A percentile compares a stretch with the other conserved stretches of the same genome.
phyloP scores from a whole-genome alignment of 2,888 invertebrate genomes.

The Megaustenia siamemsis region DNA sequence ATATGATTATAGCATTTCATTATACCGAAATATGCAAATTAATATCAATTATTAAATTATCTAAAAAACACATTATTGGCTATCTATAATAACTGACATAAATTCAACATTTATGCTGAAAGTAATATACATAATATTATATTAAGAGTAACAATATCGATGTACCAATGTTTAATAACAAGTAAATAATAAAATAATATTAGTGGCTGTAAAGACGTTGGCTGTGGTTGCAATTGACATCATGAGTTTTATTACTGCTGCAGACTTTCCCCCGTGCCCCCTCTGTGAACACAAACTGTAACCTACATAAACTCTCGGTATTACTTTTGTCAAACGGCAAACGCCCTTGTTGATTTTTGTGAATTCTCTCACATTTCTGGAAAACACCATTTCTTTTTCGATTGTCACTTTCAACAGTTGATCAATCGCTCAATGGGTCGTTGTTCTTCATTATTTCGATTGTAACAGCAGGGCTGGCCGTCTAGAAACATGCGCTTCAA shows the following conservation, averaged over 20 bases:
- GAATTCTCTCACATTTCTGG: slow-evolving; percentile 41
- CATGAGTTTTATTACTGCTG: slow-evolving; percentile 46
- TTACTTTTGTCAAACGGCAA: slow-evolving; percentile 47
- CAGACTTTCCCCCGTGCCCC: background rate
- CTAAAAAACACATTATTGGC: no score
- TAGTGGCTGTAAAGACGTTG: no score
- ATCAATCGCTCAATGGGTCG: slow-evolving; percentile 18
- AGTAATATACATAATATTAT: no score
- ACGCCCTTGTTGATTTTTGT: slow-evolving; percentile 57
- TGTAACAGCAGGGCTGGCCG: background rate
- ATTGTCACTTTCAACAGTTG: background rate
- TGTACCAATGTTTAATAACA: no score
- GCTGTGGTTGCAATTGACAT: background rate
- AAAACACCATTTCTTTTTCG: slow-evolving; percentile 8
- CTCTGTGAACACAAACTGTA: slow-evolving; percentile 33
- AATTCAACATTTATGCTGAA: no score
- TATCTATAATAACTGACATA: no score
- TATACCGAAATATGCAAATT: no score
- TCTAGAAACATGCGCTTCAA: slow-evolving; percentile 49
- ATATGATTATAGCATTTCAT: no score
- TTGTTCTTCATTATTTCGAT: slow-evolving; percentile 30
- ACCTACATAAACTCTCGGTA: slow-evolving; percentile 23
- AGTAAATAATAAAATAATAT: no score
- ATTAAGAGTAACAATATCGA: no score
- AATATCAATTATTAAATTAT: no score